Evolutionary conservation across 2,113 vertebrate genomes (phyloP).

Genomic region (Peromyscus leucopus): DNA sequence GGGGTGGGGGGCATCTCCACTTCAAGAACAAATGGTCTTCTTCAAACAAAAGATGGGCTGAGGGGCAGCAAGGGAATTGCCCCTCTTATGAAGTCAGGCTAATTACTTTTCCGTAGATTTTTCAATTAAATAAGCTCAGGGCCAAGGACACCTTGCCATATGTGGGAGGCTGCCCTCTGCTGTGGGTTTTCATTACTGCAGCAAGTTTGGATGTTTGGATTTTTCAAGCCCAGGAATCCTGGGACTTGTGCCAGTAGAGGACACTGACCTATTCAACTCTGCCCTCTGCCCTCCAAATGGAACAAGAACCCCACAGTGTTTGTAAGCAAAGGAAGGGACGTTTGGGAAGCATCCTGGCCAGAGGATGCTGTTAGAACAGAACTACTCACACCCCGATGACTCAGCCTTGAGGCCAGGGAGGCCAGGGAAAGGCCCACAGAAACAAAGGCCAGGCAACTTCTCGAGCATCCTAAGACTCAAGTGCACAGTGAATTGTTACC

Average conservation of each 20-base stretch:
- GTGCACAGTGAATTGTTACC: neutral
- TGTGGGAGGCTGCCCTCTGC: conserved; percentile 86
- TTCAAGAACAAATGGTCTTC: conserved; percentile 13
- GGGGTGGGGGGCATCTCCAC: no score
- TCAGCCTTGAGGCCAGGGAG: neutral
- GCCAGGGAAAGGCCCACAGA: neutral
- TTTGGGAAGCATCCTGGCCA: neutral
- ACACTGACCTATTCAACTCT: neutral
- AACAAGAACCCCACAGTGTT: neutral
- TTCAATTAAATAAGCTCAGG: neutral
- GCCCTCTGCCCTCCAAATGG: no score
- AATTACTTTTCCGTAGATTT: conserved; percentile 38
- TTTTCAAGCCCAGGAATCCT: neutral
- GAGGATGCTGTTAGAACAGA: neutral
- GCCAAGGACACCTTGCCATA: conserved; percentile 12
- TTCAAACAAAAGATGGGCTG: neutral
- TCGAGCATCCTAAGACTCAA: neutral
- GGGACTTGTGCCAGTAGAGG: neutral
- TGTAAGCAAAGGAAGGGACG: neutral
- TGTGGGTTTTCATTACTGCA: conserved; percentile 75
- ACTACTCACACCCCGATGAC: neutral
- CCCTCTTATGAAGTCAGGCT: conserved; percentile 45
- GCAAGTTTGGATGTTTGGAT: neutral
- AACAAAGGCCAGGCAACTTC: neutral
- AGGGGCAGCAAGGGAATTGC: neutral